Evolutionary conservation across 2,113 vertebrate species (phyloP).

Genomic region (Chloropsis cyanopogon): DNA sequence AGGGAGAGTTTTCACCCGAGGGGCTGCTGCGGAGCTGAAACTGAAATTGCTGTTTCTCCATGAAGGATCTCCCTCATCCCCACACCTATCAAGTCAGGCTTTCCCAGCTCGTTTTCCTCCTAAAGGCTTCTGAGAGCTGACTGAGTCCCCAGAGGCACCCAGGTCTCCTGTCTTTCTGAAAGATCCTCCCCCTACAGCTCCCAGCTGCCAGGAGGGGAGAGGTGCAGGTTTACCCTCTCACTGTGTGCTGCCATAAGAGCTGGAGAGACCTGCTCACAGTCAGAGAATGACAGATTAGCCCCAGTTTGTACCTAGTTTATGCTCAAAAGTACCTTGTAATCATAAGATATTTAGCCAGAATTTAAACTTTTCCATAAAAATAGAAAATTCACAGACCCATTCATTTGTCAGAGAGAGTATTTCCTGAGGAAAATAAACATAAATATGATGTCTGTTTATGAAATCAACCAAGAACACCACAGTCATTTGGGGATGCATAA

Average conservation of each 20-base stretch:
- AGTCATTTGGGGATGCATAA: not conserved
- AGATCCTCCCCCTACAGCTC: not conserved
- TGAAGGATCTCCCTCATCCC: not conserved
- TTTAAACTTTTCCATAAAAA: not conserved
- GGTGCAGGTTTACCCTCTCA: not conserved
- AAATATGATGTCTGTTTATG: not conserved
- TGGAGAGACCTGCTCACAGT: not conserved
- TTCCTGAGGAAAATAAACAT: not conserved
- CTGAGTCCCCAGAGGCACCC: rapidly evolving
- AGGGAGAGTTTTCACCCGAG: not conserved
- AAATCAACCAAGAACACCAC: not conserved
- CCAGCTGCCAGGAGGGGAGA: not conserved
- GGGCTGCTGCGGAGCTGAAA: not conserved
- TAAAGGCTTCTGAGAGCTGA: not conserved
- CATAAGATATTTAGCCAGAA: not conserved
- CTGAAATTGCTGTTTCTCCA: not conserved
- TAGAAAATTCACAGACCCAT: not conserved
- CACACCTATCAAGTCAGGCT: not conserved
- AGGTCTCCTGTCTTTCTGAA: not conserved
- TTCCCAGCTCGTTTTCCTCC: not conserved
- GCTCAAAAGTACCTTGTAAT: not conserved
- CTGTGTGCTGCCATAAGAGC: not conserved
- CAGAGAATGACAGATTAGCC: not conserved
- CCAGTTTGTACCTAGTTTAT: not conserved
- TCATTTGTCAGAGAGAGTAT: not conserved